A percentile compares a stretch with the other conserved stretches of the same genome.
phyloP scores from a whole-genome alignment of 30 jellyfish, hydroid and myxozoan species.

The Turritopsis rubra region DNA sequence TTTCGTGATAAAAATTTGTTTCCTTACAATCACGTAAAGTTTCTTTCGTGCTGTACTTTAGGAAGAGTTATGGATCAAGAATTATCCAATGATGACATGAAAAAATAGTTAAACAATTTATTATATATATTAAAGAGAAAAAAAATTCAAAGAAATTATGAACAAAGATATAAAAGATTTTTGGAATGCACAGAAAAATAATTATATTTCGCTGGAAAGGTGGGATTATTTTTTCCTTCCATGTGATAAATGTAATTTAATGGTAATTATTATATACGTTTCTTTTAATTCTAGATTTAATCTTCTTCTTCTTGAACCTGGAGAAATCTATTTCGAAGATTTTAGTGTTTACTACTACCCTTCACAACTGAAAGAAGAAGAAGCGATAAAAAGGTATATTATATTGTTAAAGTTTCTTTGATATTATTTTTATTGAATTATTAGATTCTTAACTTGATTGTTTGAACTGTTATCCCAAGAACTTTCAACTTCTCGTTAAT shows the following conservation, averaged over 20 bases:
- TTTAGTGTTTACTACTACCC: slow-evolving; percentile 88
- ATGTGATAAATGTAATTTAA: no score
- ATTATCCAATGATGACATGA: neutral
- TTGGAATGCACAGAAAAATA: neutral
- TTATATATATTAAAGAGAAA: neutral
- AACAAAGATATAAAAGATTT: neutral
- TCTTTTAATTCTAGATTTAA: slow-evolving; percentile 46
- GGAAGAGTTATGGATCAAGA: no score
- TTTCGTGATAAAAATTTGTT: no score
- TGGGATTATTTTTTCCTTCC: neutral
- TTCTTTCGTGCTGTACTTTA: no score
- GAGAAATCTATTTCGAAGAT: slow-evolving; percentile 91
- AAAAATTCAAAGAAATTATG: neutral
- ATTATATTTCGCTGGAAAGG: neutral
- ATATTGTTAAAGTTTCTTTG: neutral
- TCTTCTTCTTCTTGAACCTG: slow-evolving; percentile 85
- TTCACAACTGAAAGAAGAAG: slow-evolving; percentile 65
- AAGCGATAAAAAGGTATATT: slow-evolving; percentile 65
- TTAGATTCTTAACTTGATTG: no score
- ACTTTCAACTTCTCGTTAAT: no score
- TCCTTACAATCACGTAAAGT: no score
- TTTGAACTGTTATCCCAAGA: no score
- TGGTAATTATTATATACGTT: no score
- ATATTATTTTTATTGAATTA: no score
- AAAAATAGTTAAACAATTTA: no score